Base-by-base conservation (phyloP, 2,113 vertebrate species). In the Dinomys branickii region DNA sequence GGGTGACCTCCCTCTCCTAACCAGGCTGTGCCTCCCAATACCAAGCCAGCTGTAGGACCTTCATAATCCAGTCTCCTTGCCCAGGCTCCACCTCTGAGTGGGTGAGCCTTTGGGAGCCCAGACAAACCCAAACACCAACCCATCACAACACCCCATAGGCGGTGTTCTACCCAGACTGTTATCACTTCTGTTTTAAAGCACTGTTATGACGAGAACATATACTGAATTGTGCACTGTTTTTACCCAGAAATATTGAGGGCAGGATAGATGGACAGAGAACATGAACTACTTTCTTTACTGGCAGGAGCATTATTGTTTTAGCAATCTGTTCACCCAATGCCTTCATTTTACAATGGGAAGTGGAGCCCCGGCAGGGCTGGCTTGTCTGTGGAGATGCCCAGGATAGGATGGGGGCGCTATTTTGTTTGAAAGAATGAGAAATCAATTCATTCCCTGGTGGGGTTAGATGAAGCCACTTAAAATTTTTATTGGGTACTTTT, bases 371-470 rank as follows among this genome's bases (percentile, higher is more conserved):
- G 35, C 4, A 14, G 67, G 5, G 0, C 35, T 30, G 73, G 0
- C 0, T 8, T 56, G 13, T 65, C 65, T 44, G n/a, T 4, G 19
- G 54, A n/a, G 44, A 54, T 0, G 13, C 10, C 28, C 7, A 4
- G 30, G 11, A 19, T 10, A 12, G 3, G 41, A 3, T 30, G 12
- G 4, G 50, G 6, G 10, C 0, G 10, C n/a, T 1, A 1, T 41
- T 85, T 28, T n/a, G 30, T 33, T 0, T 30, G 44, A 56, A 69
- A 61, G 14, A 33, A 10, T 65, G 1, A 61, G 50, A 44, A 5
- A 17, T 26, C 7, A 1, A 14, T 26, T 61, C 85, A 0, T 3
- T 19, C 11, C 35, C 24, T 0, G 1, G 2, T 5, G 44, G 52
- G 5, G 19, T 1, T 33, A 44, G 20, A 26, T 35, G 50, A 65